These are phyloP conservation scores for Halichondria panicea DNA, from an alignment of 37 sponge, comb jelly and placozoan genomes.

Conservation along the genomic window DNA sequence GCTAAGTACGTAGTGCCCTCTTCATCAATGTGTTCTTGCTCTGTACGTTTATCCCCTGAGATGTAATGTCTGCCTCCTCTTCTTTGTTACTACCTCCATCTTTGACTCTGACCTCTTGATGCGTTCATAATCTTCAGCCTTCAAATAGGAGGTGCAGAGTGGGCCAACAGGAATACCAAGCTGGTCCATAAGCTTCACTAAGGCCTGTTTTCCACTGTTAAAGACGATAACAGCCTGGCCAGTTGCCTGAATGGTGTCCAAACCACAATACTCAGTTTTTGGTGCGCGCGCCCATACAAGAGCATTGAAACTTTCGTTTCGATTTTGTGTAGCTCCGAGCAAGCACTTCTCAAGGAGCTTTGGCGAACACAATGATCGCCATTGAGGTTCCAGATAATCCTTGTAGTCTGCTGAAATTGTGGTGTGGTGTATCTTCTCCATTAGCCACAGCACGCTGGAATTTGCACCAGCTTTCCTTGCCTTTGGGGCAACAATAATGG, in stretches of 20 bases:
- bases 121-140: neutral
- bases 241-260: slow-evolving; percentile 4
- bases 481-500: slow-evolving; percentile 29
- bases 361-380: neutral
- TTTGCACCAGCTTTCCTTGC: slow-evolving; percentile 26
- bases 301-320: slow-evolving; percentile 8
- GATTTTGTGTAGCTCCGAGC: slow-evolving; percentile 17
- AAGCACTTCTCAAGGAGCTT: slow-evolving; percentile 18
- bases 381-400: slow-evolving; percentile 22
- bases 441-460: slow-evolving; percentile 31
- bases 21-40: too few species aligned
- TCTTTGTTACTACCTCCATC: slow-evolving; percentile 1
- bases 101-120: neutral
- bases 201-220: slow-evolving; percentile 7
- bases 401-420: slow-evolving; percentile 6
- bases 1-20: too few species aligned
- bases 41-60: too few species aligned
- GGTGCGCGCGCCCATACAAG: slow-evolving; percentile 11
- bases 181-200: neutral
- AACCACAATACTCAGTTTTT: neutral
- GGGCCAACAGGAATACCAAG: slow-evolving; percentile 1
- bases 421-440: slow-evolving; percentile 13
- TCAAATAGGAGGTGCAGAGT: neutral
- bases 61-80: too few species aligned
- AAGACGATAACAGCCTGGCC: slow-evolving; percentile 22